Evolutionary conservation across 2,888 invertebrate species (phyloP).

Genomic region (Buathra laborator): DNA sequence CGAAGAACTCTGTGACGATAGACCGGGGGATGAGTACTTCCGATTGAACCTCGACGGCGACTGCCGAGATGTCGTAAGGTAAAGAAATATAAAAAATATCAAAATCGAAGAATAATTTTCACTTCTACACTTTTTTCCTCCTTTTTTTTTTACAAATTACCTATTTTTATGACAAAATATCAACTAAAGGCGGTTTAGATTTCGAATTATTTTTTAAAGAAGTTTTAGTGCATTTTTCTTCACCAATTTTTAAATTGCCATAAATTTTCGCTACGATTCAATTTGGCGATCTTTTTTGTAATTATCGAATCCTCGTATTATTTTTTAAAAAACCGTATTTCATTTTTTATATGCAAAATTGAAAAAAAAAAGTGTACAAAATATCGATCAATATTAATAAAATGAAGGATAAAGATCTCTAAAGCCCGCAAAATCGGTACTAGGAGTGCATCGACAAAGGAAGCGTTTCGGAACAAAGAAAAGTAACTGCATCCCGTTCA

Average conservation of each 20-base stretch:
- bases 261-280: too few species aligned
- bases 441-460: not conserved
- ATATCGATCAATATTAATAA: not conserved
- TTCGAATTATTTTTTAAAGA: too few species aligned
- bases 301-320: too few species aligned
- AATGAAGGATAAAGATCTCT: not conserved
- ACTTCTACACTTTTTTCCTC: too few species aligned
- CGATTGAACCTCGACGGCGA: constrained; percentile 93
- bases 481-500: not conserved
- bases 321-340: too few species aligned
- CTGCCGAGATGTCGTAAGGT: constrained; percentile 97
- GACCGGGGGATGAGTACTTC: constrained; percentile 97
- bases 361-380: too few species aligned
- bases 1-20: constrained; percentile 94
- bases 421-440: not conserved
- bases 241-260: too few species aligned
- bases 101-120: constrained; percentile 46
- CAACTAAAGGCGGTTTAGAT: too few species aligned
- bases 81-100: constrained; percentile 78
- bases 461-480: constrained; percentile 3
- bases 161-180: not conserved
- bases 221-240: too few species aligned
- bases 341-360: too few species aligned
- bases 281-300: too few species aligned
- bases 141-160: not conserved